phyloP scores from a whole-genome alignment of 37 sponge, comb jelly and placozoan species.

The Eunapius fragilis region DNA sequence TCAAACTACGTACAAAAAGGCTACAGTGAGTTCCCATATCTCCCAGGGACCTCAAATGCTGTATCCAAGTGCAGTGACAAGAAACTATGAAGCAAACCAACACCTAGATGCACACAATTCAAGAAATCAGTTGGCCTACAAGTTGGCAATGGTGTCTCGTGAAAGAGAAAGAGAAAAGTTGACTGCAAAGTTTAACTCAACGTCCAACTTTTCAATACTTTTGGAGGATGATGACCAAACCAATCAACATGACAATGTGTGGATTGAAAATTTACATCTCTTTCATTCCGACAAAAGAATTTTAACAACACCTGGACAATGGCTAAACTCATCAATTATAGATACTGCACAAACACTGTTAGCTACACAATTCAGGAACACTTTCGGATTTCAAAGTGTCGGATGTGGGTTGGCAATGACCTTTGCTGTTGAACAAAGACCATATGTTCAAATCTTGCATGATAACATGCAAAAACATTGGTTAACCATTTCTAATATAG shows the following conservation, averaged over 20 bases:
- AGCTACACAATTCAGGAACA: constrained; percentile 4
- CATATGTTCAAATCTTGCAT: constrained; percentile 15
- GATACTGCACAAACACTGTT: neutral
- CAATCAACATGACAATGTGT: neutral
- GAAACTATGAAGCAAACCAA: too few relatives aligned
- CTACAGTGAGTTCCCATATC: too few relatives aligned
- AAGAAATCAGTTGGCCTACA: too few relatives aligned
- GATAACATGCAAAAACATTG: constrained; percentile 4
- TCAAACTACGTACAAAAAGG: too few relatives aligned
- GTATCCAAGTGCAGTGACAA: too few relatives aligned
- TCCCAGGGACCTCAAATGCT: too few relatives aligned
- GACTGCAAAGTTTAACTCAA: too few relatives aligned
- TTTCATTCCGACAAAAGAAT: neutral
- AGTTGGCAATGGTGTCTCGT: too few relatives aligned
- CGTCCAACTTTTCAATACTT: too few relatives aligned
- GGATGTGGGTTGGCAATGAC: constrained; percentile 3
- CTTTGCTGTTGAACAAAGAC: constrained; percentile 5
- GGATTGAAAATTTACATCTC: constrained; percentile 12
- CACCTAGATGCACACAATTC: too few relatives aligned
- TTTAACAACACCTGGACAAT: neutral
- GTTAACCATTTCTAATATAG: constrained; percentile 6
- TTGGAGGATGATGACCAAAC: neutral
- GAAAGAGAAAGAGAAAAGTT: too few relatives aligned
- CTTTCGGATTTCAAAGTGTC: neutral
- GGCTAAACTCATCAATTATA: constrained; percentile 18